Evolutionary conservation across 2,113 vertebrate genomes (phyloP).

Genomic region (Telmatochromis sp.): DNA sequence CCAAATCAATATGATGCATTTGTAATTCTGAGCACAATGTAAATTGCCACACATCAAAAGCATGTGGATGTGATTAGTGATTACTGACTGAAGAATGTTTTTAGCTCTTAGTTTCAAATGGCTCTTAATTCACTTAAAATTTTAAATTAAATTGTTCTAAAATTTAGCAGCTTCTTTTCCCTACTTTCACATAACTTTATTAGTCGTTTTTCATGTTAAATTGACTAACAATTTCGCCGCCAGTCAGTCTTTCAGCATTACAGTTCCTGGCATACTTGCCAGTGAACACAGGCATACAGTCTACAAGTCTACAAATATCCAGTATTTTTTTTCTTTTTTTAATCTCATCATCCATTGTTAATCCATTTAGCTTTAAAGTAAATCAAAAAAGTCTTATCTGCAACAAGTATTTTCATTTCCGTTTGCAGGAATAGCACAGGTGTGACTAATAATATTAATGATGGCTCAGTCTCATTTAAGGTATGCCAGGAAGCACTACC

Average conservation of each 20-base stretch:
- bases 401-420: background rate
- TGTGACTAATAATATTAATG: background rate
- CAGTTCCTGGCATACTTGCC: background rate
- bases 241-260: background rate
- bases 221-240: background rate
- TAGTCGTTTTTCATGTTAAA: background rate
- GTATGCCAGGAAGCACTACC: background rate
- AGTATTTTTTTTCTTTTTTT: background rate
- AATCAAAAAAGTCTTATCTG: background rate
- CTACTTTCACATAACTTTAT: background rate
- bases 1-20: background rate
- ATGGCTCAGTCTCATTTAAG: background rate
- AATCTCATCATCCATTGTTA: background rate
- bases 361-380: background rate
- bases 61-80: background rate
- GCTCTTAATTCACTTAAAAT: background rate
- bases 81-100: background rate
- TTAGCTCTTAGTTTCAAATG: background rate
- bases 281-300: background rate
- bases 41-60: background rate
- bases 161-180: background rate
- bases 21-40: background rate
- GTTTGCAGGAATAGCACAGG: background rate
- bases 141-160: background rate
- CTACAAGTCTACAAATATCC: background rate